A percentile compares a stretch with the other conserved stretches of the same genome.
Conservation (phyloP, 2,113 vertebrate genomes). For the Aegotheles bennettii region DNA sequence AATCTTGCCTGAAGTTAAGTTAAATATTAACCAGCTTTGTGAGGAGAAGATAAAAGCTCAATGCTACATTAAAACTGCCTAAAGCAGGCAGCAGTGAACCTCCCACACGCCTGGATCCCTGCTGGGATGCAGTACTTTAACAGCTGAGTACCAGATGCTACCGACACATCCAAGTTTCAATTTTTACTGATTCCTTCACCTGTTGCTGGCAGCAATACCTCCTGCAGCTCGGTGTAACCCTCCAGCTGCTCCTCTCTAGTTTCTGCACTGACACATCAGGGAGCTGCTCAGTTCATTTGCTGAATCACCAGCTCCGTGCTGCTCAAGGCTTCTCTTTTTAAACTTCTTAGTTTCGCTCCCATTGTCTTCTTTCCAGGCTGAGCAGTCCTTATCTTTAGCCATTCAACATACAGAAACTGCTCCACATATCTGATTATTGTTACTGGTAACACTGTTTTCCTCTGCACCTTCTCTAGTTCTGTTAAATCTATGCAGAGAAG, state of each 20-base stretch:
- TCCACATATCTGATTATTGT: neutral
- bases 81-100: neutral
- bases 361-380: neutral
- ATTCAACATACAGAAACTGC: neutral
- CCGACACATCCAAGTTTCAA: neutral
- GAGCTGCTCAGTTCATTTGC: neutral
- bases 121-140: neutral
- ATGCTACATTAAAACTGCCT: neutral
- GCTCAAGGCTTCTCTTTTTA: neutral
- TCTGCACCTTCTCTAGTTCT: neutral
- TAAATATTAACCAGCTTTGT: neutral
- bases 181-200: neutral
- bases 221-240: neutral
- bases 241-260: neutral
- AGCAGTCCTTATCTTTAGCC: neutral
- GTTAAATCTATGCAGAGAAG: neutral
- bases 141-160: neutral
- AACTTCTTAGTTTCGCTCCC: neutral
- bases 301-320: neutral
- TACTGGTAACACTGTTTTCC: neutral
- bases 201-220: neutral
- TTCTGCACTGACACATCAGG: neutral
- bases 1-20: neutral
- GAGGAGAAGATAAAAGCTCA: neutral
- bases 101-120: neutral